These are phyloP conservation scores for Sarcophaga caerulescens DNA, from an alignment of 2,888 invertebrate species.

Conservation along the genomic window DNA sequence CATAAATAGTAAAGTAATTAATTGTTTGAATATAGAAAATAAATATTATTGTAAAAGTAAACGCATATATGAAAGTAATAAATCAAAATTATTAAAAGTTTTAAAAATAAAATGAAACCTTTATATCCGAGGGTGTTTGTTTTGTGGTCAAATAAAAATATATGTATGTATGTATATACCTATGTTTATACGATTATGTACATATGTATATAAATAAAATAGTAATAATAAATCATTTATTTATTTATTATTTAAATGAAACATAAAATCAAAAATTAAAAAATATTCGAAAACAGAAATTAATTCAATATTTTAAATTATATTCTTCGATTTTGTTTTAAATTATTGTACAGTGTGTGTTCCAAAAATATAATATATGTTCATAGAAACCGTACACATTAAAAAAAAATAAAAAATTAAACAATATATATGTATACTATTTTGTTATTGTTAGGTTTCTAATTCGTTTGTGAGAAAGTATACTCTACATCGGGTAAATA, in stretches of 20 bases:
- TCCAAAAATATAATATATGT: background rate
- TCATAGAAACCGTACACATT: background rate
- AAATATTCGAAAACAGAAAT: slow-evolving; percentile 21
- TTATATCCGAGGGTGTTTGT: background rate
- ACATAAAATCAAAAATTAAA: slow-evolving; percentile 9
- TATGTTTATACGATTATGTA: too few species aligned
- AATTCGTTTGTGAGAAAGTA: too few species aligned
- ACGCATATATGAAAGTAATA: slow-evolving; percentile 10
- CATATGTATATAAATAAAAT: background rate
- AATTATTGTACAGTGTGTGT: slow-evolving; percentile 4
- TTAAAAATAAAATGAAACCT: background rate
- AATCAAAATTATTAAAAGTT: background rate
- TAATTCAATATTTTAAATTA: slow-evolving; percentile 31
- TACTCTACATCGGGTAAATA: too few species aligned
- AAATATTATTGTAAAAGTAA: background rate
- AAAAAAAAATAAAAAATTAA: background rate
- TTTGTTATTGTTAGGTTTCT: too few species aligned
- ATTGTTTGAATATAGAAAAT: slow-evolving; percentile 32
- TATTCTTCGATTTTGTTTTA: slow-evolving; percentile 22
- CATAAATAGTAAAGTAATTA: slow-evolving; percentile 30
- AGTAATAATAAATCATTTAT: slow-evolving; percentile 7
- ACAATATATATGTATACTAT: too few species aligned
- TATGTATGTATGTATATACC: too few species aligned
- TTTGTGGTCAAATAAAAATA: background rate
- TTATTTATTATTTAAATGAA: slow-evolving; percentile 27